Evolutionary conservation across 2,113 vertebrate genomes (phyloP), one percentile per base, ranked within the genome.

Genomic region (Solenodon paradoxus): DNA sequence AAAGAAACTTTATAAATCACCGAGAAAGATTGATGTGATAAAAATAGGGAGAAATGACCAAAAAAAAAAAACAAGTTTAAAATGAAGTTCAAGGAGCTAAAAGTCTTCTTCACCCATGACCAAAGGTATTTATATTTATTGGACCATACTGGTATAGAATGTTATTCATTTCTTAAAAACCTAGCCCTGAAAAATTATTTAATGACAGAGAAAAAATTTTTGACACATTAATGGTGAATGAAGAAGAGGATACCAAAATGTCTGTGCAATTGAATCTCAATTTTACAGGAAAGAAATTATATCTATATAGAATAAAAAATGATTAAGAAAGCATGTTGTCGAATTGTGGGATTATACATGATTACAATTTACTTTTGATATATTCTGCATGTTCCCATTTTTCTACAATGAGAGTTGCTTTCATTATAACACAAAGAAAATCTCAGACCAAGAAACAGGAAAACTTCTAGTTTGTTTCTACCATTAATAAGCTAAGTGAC

Each of bases 281-380:
- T 82, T 72, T 77, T 79, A 71, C 3, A 88, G n/a, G 42, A 63
- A 84, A 93, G n/a, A 72, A 15, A 30, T 19, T 64, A 3, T 80
- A 26, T 79, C 5, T 80, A 68, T 19, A 19, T 35, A 47, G 3
- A 57, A 13, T 24, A 66, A 81, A 22, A 93, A 80, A 40, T 64
- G 12, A 84, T 69, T 66, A 92, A 38, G 17, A 90, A 88, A 66
- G 1, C 6, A 75, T 66, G 66, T 53, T 24, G 92, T 26, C 68
- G 55, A 45, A 49, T 38, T 93, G 3, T 55, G n/a, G 20, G 49
- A 59, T 66, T 84, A 40, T 68, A 7, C 10, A 38, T 59, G 35
- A 66, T 45, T 93, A 82, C 77, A 45, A 78, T 93, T 91, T 86
- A 84, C 53, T 86, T 88, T 72, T 66, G n/a, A 38, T 86, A 81